A percentile compares a stretch with the other conserved stretches of the same genome.
Conservation (phyloP, 2,113 vertebrate species). For the Heterocephalus glaber region DNA sequence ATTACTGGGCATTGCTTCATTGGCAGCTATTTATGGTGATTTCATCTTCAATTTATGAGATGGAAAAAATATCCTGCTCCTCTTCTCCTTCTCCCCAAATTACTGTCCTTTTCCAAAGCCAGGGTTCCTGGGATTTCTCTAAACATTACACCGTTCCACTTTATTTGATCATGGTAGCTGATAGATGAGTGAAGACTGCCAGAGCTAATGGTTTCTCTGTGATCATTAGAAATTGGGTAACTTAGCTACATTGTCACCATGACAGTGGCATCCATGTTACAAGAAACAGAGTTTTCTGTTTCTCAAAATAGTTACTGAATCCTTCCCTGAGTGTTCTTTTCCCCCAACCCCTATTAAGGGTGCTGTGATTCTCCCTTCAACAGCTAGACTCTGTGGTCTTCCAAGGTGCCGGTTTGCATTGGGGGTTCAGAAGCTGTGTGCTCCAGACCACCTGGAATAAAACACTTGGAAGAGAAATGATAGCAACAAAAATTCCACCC, state of each 20-base stretch:
- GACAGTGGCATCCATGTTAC: background rate
- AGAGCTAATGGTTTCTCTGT: background rate
- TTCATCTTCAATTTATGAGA: conserved; percentile 47
- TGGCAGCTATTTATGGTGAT: conserved; percentile 56
- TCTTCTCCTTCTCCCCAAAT: background rate
- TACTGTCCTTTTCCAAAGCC: background rate
- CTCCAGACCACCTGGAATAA: background rate
- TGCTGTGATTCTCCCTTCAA: background rate
- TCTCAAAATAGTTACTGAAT: conserved; percentile 31
- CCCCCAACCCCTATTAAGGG: background rate
- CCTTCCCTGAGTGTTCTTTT: background rate
- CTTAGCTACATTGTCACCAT: conserved; percentile 17
- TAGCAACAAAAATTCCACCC: background rate
- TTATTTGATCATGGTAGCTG: background rate
- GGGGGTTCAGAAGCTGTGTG: background rate
- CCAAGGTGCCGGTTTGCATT: background rate
- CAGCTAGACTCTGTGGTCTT: background rate
- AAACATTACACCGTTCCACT: background rate
- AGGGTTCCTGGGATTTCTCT: background rate
- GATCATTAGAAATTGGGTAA: background rate
- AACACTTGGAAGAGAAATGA: background rate
- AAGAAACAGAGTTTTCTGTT: background rate
- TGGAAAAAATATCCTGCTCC: background rate
- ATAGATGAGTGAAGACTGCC: background rate
- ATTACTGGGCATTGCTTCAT: conserved; percentile 12